Base-by-base conservation (phyloP, 2,888 invertebrate genomes). In the Siphlonurus alternatus region DNA sequence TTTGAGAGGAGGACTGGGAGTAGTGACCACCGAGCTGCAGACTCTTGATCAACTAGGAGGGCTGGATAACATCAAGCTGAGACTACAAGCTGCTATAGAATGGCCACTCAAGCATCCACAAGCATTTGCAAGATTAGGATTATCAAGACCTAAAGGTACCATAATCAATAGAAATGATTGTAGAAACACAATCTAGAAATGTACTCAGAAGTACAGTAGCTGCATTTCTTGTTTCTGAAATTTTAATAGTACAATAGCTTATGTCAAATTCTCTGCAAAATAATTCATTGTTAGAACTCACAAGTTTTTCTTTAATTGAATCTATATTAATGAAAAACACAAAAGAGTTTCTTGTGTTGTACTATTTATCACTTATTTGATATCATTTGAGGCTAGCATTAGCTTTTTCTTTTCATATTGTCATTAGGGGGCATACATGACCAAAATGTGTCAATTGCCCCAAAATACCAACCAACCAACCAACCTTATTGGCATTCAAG, bases 51-150 rank as follows among this genome's bases (percentile, higher is more conserved):
- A 77, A 51, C 78, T 85, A 64, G 83, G 83, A 20, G 84, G 84
- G 18, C 75, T 83, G 71, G 73, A 74, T 1, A 68, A 76, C 0
- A 74, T 83, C 1, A 84, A 83, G 69, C 74, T 74, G 59, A 73
- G 76, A 54, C 72, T 84, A 54, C 73, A 77, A 67, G 76, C 80
- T 69, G 78, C 80, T 5, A 75, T 85, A 23, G 76, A 82, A 67
- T 80, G 82, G 75, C 83, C 84, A 0, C 72, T 85, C 18, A 74
- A 75, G 66, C 76, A 82, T 67, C 77, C 79, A 0, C 76, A 78
- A 24, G 76, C 79, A 0, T 84, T 83, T 71, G 69, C 72, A 7
- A 73, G 79, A 53, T 76, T 85, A 69, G 82, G 81, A 3, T 73
- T 85, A 53, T 76, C 76, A 25, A 75, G 80, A 64, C 81, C 84